These are phyloP conservation scores for Phytoseiulus persimilis DNA, from an alignment of 2,888 invertebrate genomes.

Conservation along the genomic window DNA sequence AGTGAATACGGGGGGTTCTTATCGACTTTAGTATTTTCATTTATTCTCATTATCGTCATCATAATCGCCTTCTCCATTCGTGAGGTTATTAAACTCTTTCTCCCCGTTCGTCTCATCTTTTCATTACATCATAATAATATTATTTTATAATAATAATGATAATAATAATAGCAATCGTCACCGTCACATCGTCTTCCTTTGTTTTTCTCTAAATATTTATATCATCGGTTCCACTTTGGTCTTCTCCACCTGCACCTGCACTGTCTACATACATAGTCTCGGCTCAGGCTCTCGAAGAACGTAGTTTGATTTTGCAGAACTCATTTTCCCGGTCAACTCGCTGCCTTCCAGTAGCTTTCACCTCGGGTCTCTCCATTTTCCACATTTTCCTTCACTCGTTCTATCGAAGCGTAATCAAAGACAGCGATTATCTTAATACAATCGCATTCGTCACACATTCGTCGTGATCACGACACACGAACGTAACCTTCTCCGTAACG, in stretches of 20 bases:
- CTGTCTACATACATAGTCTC: not conserved
- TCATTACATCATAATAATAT: conserved; percentile 19
- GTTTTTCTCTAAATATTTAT: too few species aligned
- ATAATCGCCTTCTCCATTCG: not conserved
- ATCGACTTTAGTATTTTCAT: conserved; percentile 23
- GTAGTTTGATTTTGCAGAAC: not conserved
- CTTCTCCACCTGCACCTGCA: not conserved
- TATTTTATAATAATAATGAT: too few species aligned
- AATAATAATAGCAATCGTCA: not conserved
- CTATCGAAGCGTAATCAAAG: not conserved
- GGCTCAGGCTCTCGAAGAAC: not conserved
- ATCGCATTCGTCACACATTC: not conserved
- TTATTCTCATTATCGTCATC: conserved; percentile 18
- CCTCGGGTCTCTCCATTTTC: too few species aligned
- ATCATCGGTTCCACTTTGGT: conserved; percentile 18
- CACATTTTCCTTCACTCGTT: not conserved
- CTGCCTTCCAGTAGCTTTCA: not conserved
- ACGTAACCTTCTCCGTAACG: not conserved
- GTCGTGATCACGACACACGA: not conserved
- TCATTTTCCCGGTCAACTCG: not conserved
- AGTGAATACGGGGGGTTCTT: not conserved
- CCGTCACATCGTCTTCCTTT: not conserved
- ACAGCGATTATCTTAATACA: not conserved
- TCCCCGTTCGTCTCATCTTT: not conserved
- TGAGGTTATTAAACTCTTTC: conserved; percentile 31